Percentiles rank a stretch among this genome's conserved stretches.
Evolutionary conservation across 1,140 invertebrate genomes (phyloP).

Genomic region (Phocides pigmalion): DNA sequence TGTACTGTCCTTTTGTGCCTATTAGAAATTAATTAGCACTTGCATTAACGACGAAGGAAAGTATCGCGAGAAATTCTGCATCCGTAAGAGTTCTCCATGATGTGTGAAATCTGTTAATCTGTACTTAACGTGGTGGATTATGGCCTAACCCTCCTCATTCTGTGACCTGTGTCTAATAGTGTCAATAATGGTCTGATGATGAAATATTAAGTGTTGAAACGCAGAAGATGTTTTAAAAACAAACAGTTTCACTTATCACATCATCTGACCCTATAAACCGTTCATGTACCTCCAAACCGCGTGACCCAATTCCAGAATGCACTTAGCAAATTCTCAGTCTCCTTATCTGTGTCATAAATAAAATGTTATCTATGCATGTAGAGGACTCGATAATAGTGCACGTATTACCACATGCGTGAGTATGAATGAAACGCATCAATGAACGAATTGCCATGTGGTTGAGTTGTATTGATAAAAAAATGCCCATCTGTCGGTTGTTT

Average conservation of each 20-base stretch:
- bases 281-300: constrained; percentile 17
- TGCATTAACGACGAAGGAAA: too few species aligned
- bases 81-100: too few species aligned
- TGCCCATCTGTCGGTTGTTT: constrained; percentile 39
- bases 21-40: too few species aligned
- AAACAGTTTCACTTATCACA: constrained; percentile 13
- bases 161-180: too few species aligned
- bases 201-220: too few species aligned
- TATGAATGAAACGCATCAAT: constrained; percentile 49
- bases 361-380: constrained; percentile 44
- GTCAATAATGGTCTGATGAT: too few species aligned
- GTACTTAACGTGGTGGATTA: too few species aligned
- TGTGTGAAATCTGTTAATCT: too few species aligned
- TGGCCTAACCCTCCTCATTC: too few species aligned
- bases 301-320: constrained; percentile 36
- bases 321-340: constrained; percentile 40
- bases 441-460: constrained; percentile 40
- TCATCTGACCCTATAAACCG: constrained; percentile 26
- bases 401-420: constrained; percentile 52
- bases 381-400: constrained; percentile 47
- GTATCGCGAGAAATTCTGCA: too few species aligned
- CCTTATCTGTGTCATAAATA: constrained; percentile 47
- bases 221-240: not conserved
- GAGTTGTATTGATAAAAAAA: constrained; percentile 45
- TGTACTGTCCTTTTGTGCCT: too few species aligned